Evolutionary conservation across 1,140 invertebrate species (phyloP).

Genomic region (Samia ricini): DNA sequence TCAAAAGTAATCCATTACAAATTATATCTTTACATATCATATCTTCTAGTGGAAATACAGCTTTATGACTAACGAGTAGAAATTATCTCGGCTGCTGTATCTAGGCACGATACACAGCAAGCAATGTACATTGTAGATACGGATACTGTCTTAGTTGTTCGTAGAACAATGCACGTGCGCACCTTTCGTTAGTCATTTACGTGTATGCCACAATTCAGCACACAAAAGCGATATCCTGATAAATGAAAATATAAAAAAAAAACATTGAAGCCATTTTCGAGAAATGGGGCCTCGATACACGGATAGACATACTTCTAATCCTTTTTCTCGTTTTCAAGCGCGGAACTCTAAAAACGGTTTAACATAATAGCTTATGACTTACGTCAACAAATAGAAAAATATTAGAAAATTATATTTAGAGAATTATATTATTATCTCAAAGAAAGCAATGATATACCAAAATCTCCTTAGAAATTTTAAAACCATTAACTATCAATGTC

Average conservation of each 20-base stretch:
- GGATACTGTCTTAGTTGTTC: conserved; percentile 23
- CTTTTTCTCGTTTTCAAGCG: too few species aligned
- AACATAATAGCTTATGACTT: too few species aligned
- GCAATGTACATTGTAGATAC: conserved; percentile 33
- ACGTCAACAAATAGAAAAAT: too few species aligned
- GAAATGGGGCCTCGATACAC: too few species aligned
- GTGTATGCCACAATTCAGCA: conserved; percentile 15
- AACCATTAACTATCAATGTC: too few species aligned
- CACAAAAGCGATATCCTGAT: conserved; percentile 20
- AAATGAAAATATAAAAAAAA: conserved; percentile 3
- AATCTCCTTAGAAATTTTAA: too few species aligned
- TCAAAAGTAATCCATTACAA: background rate
- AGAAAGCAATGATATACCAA: too few species aligned
- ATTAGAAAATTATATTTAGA: too few species aligned
- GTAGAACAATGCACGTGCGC: conserved; percentile 37
- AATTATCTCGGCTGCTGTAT: conserved; percentile 27
- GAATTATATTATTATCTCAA: too few species aligned
- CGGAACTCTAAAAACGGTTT: too few species aligned
- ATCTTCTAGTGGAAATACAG: background rate
- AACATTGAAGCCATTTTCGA: too few species aligned
- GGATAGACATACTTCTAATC: too few species aligned
- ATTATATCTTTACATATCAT: background rate
- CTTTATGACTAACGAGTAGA: conserved; percentile 19
- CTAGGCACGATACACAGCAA: conserved; percentile 16
- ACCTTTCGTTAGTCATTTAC: conserved; percentile 21